These are phyloP conservation scores for Staurois parvus DNA, from an alignment of 2,797 vertebrate species.

Conservation along the genomic window DNA sequence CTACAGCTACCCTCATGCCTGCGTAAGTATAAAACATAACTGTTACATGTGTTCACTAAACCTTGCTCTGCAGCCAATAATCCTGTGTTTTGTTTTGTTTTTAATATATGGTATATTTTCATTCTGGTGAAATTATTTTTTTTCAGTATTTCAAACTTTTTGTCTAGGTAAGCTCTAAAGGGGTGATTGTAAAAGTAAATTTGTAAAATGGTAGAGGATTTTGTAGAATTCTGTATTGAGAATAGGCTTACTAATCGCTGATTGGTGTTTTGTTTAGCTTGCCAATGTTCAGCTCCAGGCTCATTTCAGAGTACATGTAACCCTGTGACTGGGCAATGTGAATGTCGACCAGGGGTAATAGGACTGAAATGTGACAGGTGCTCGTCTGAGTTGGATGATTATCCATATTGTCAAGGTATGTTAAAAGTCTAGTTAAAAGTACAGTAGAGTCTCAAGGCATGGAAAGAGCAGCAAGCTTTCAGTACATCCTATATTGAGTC, in stretches of 20 bases:
- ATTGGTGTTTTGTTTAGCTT: slow-evolving; percentile 73
- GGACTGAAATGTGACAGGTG: slow-evolving; percentile 85
- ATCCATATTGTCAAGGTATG: slow-evolving; percentile 84
- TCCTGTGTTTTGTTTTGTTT: no score
- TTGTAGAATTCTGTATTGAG: background rate
- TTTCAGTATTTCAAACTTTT: background rate
- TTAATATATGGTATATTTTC: no score
- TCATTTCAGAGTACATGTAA: slow-evolving; percentile 78
- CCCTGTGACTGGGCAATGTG: slow-evolving; percentile 80
- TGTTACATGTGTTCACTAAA: no score
- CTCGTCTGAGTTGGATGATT: slow-evolving; percentile 72
- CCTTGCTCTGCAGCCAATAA: no score
- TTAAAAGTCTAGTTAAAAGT: background rate
- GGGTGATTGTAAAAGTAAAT: background rate
- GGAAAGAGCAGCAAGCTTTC: no score
- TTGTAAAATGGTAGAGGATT: background rate
- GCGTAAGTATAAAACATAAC: slow-evolving; percentile 67
- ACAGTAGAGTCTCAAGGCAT: no score
- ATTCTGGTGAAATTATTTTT: background rate
- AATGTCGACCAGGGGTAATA: slow-evolving; percentile 77
- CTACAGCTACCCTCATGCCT: slow-evolving; percentile 78
- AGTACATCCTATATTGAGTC: no score
- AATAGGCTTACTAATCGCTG: background rate
- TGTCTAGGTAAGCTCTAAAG: no score
- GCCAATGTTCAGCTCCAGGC: slow-evolving; percentile 80